Conservation (phyloP, 2,797 vertebrate species). For the Thripadectes ignobilis region DNA sequence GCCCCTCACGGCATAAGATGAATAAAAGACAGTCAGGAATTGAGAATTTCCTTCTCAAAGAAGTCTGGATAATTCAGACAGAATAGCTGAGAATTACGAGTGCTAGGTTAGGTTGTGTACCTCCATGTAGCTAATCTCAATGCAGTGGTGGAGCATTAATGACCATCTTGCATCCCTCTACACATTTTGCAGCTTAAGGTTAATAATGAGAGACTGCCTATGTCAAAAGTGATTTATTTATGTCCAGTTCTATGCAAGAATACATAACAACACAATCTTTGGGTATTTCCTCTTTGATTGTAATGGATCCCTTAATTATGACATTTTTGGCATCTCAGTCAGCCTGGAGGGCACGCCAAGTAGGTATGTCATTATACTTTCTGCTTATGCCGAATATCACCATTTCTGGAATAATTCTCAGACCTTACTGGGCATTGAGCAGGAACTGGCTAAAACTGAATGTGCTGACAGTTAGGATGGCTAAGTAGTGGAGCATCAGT, state of each 20-base stretch:
- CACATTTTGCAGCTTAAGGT: not conserved
- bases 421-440: not conserved
- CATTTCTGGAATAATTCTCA: not conserved
- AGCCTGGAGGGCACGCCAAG: fast-evolving
- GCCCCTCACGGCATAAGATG: not conserved
- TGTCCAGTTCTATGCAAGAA: not conserved
- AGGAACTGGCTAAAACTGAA: not conserved
- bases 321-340: not conserved
- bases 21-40: not conserved
- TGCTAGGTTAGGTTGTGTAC: fast-evolving
- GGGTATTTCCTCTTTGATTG: not conserved
- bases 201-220: not conserved
- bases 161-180: not conserved
- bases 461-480: fast-evolving
- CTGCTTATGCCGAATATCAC: fast-evolving
- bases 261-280: not conserved
- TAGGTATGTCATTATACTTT: not conserved
- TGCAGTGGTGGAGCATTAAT: not conserved
- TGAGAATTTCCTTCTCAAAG: not conserved
- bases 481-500: not conserved
- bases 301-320: not conserved
- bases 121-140: not conserved
- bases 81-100: not conserved
- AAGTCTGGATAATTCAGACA: not conserved
- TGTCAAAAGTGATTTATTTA: not conserved